phyloP scores from a whole-genome alignment of 2,113 vertebrate genomes.

The Eretmochelys imbricata region DNA sequence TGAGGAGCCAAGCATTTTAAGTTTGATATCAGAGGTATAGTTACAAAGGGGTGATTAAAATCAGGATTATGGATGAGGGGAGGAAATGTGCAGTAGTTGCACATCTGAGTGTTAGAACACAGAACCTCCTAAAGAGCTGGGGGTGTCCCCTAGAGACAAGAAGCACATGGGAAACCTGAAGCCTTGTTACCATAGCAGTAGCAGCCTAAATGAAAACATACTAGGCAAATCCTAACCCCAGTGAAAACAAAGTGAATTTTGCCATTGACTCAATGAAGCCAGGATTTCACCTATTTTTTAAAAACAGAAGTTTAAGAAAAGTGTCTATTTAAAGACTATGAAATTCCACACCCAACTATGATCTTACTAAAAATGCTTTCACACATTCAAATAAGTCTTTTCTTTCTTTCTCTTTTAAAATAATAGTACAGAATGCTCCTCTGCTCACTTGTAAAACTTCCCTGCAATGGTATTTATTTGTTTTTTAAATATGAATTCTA shows the following conservation, averaged over 20 bases:
- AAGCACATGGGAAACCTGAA: neutral
- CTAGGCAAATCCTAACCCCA: neutral
- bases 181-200: neutral
- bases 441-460: rapidly evolving
- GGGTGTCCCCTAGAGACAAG: neutral
- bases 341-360: neutral
- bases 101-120: neutral
- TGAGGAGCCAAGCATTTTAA: neutral
- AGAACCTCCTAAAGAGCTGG: neutral
- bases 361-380: neutral
- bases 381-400: neutral
- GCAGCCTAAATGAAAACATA: neutral
- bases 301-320: neutral
- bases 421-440: neutral
- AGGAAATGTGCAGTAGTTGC: neutral
- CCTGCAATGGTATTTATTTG: rapidly evolving
- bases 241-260: neutral
- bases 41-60: rapidly evolving
- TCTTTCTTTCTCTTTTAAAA: neutral
- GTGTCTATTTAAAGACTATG: neutral
- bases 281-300: neutral
- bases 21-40: neutral
- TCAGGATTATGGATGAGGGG: neutral
- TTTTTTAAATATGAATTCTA: neutral
- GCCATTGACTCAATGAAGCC: neutral